Evolutionary conservation across 2,797 vertebrate genomes (phyloP), one percentile per base, ranked within the genome.

Genomic region (Chromis chromis): DNA sequence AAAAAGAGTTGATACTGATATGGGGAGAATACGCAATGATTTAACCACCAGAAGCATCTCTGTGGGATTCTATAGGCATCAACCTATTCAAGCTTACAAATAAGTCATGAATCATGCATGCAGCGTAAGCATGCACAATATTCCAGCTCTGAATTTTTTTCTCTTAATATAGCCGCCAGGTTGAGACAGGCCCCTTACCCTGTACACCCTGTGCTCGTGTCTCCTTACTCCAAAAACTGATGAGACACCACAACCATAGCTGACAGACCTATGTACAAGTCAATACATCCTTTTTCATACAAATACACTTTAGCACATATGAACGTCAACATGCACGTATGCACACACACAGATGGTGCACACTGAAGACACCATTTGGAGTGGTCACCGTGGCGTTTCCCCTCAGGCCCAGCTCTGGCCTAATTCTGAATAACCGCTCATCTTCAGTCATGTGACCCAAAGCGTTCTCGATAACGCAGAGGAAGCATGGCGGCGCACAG

Each of bases 341-440:
- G 74, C 28, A 74, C 17, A 79, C 52, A 79, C 76, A 69, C 85
- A 91, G 84, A 93, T 82, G 86, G 89, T 53, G 77, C 76, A 83
- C 66, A 86, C 54, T 66, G 71, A 84, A 80, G 84, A 90, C 82
- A 83, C 82, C 84, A 88, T 90, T 90, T 90, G 85, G 73, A 85
- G 81, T 81, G 84, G 87, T 85, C 86, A 90, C 71, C 82, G 86
- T 83, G 68, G 82, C 40, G 28, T 74, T 78, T 77, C 58, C 86
- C 90, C 84, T 82, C 62, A 50, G 88, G 91, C 81, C 65, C 55
- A 82, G 73, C 76, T 85, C 74, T 92, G 90, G 80, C 91, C 92
- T 92, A 78, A 84, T 91, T 93, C 77, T 78, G 83, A 82, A 81
- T 75, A 88, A 88, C 76, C 49, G 76, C 72, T 87, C 85, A 79